Percentiles rank a stretch among this genome's conserved stretches.
Evolutionary conservation across 2,113 vertebrate genomes (phyloP).

Genomic region (Oceanodroma tethys): DNA sequence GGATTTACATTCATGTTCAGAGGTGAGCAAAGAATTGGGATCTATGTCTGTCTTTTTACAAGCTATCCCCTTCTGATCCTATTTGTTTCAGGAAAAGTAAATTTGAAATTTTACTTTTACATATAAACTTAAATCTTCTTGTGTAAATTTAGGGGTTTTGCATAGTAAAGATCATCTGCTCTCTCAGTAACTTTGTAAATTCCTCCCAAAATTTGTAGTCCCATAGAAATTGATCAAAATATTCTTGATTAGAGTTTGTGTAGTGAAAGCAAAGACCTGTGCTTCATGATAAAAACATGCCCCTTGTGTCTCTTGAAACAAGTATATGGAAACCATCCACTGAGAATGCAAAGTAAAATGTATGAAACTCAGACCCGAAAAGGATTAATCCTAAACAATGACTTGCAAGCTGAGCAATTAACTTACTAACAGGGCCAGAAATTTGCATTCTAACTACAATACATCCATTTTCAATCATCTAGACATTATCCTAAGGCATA

Average conservation of each 20-base stretch:
- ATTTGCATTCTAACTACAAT: neutral
- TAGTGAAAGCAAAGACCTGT: neutral
- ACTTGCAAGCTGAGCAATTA: neutral
- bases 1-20: neutral
- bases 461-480: neutral
- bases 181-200: neutral
- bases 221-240: neutral
- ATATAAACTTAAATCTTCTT: neutral
- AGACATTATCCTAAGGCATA: neutral
- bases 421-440: neutral
- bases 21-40: neutral
- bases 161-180: neutral
- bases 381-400: neutral
- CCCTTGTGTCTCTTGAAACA: neutral
- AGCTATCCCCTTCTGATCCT: neutral
- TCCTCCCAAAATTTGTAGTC: neutral
- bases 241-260: neutral
- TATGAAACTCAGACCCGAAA: neutral
- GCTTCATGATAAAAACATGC: neutral
- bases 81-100: neutral
- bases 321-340: neutral
- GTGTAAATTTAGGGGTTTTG: accelerated
- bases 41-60: neutral
- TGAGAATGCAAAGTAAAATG: neutral
- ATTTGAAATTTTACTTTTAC: neutral